Base-by-base conservation (phyloP, 2,888 invertebrate genomes). In the Chaetoderma sp. region DNA sequence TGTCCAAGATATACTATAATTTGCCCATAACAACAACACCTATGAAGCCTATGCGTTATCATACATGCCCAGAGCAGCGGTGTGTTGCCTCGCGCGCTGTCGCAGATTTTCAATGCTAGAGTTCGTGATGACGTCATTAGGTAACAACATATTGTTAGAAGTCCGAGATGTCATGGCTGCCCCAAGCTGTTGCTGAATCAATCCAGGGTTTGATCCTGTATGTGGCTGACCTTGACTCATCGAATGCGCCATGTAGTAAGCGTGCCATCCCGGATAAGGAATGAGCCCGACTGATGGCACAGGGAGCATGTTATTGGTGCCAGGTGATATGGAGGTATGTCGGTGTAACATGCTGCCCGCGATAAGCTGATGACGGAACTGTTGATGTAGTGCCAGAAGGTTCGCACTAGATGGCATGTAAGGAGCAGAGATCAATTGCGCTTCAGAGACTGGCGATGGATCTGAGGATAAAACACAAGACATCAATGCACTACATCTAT, bases 121-220 rank as follows among this genome's bases (percentile, higher is more conserved):
- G 65, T 94, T 94, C 82, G 93, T 94, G 28, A 92, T 93, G 89
- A 89, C 28, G 92, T 92, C 1, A 93, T 95, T 95, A 80, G 91
- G 90, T 25, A 91, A 94, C 56, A 94, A 94, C 86, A 88, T 95
- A 79, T 89, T 93, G 1, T 94, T 18, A 13, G 60, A 45, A 5
- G 52, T 30, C n/a, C n/a, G n/a, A 30, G 52, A 30, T 23, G 52
- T 27, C 52, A 52, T 30, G 30, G n/a, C 32, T 18, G 47, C 50
- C 25, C 36, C 50, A 3, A 57, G 42, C 21, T 21, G n/a, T n/a
- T n/a, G n/a, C 21, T 21, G n/a, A 42, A 27, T 28, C 16, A 60
- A 27, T 21, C 36, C 36, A 4, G 60, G n/a, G 23, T 27, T 45
- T 21, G 21, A 28, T 21, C 61, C 45, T 2, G 54, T 16, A 8